Evolutionary conservation across 64 coral and sea anemone genomes (phyloP).

Genomic region (Porites australiensis): DNA sequence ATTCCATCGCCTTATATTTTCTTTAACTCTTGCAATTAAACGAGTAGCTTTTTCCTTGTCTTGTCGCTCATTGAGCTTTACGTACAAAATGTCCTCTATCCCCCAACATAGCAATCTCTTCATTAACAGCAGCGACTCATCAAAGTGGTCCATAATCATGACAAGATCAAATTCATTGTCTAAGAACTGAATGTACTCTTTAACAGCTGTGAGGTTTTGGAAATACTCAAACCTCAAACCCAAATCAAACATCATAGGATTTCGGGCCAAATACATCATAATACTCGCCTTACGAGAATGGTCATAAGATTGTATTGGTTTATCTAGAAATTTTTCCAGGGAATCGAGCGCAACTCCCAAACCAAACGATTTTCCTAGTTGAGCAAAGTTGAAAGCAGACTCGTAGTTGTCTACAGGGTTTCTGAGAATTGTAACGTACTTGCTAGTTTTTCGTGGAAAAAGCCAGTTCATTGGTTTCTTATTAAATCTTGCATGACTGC

Average conservation of each 20-base stretch:
- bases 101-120: slow-evolving; percentile 63
- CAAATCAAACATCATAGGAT: slow-evolving; percentile 64
- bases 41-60: background rate
- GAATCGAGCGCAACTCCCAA: background rate
- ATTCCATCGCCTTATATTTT: background rate
- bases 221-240: slow-evolving; percentile 22
- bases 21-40: too few species aligned
- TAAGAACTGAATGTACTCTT: slow-evolving; percentile 17
- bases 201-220: slow-evolving; percentile 13
- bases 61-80: slow-evolving; percentile 50
- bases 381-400: slow-evolving; percentile 57
- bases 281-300: background rate
- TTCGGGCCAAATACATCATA: slow-evolving; percentile 24
- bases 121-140: slow-evolving; percentile 56
- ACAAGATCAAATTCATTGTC: slow-evolving; percentile 70
- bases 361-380: slow-evolving; percentile 41
- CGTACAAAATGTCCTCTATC: slow-evolving; percentile 59
- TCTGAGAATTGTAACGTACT: slow-evolving; percentile 66
- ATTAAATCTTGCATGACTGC: slow-evolving; percentile 63
- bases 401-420: slow-evolving; percentile 70
- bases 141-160: slow-evolving; percentile 73
- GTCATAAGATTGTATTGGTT: background rate
- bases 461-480: slow-evolving; percentile 14
- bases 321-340: background rate
- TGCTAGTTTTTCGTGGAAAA: slow-evolving; percentile 25